These are phyloP conservation scores for Dexiosoma caninum DNA, from an alignment of 2,888 invertebrate genomes.

Conservation along the genomic window DNA sequence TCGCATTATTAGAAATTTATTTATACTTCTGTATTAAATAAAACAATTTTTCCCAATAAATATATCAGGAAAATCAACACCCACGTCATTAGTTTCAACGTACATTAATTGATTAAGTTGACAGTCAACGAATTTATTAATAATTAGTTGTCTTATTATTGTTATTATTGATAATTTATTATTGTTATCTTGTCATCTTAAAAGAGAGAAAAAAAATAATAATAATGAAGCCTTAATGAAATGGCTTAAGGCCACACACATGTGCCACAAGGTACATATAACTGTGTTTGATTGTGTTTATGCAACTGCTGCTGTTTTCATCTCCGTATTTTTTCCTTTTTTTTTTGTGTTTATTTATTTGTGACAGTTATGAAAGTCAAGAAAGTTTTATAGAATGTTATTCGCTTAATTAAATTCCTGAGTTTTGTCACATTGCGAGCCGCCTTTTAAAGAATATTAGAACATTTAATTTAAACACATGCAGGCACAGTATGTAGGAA, in stretches of 20 bases:
- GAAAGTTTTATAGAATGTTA: conserved; percentile 43
- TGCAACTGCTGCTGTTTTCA: not conserved
- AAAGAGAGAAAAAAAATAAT: not conserved
- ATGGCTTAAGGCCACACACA: not conserved
- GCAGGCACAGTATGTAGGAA: not conserved
- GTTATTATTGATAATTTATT: conserved; percentile 14
- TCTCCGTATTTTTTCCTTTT: not conserved
- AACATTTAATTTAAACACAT: not conserved
- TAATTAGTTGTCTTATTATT: not conserved
- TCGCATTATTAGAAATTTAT: not conserved
- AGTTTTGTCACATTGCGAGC: conserved; percentile 47
- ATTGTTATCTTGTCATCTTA: conserved; percentile 24
- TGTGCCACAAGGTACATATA: not conserved
- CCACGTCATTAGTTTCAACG: not conserved
- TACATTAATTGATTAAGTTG: conserved; percentile 24
- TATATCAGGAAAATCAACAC: not conserved
- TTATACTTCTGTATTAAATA: not conserved
- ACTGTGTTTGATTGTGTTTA: not conserved
- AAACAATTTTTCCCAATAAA: not conserved
- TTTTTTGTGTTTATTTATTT: not conserved
- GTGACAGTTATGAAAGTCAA: conserved; percentile 31
- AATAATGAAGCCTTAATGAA: not conserved
- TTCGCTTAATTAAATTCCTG: conserved; percentile 58
- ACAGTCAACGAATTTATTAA: conserved; percentile 12
- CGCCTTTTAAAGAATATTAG: conserved; percentile 20